Conservation (phyloP, 2,113 vertebrate genomes). For the Callipepla californica region DNA sequence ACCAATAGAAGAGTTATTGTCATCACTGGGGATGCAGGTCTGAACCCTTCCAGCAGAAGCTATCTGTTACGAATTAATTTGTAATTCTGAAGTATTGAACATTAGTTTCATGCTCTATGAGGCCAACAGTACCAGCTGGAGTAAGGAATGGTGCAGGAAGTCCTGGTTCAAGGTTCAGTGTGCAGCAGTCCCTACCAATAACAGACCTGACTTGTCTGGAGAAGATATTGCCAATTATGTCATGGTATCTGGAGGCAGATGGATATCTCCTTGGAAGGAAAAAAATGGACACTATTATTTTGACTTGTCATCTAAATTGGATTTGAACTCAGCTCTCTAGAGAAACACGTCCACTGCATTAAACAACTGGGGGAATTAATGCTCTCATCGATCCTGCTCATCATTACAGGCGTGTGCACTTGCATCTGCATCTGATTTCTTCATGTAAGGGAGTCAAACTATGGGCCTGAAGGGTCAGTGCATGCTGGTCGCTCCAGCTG, state of each 20-base stretch:
- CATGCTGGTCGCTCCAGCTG: not conserved
- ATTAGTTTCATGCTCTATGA: not conserved
- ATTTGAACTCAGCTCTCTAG: conserved; percentile 49
- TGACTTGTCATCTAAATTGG: conserved; percentile 56
- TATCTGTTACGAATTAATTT: not conserved
- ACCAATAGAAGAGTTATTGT: not conserved
- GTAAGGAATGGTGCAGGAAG: not conserved
- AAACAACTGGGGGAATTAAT: conserved; percentile 54
- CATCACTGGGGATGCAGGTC: not conserved
- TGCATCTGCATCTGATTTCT: not conserved
- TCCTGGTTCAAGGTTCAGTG: not conserved
- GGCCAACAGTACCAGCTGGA: not conserved
- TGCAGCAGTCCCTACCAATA: not conserved
- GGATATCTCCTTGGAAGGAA: not conserved
- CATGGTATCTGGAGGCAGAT: not conserved
- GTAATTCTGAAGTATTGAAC: not conserved
- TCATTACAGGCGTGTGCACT: not conserved
- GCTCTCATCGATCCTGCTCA: conserved; percentile 13
- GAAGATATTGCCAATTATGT: conserved; percentile 53
- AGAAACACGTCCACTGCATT: conserved; percentile 55
- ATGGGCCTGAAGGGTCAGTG: not conserved
- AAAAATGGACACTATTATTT: conserved; percentile 27
- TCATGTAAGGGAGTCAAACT: not conserved
- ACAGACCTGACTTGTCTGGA: not conserved
- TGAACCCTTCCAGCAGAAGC: not conserved